Evolutionary conservation across 2,113 vertebrate species (phyloP).

Genomic region (Sterrhoptilus dennistouni): DNA sequence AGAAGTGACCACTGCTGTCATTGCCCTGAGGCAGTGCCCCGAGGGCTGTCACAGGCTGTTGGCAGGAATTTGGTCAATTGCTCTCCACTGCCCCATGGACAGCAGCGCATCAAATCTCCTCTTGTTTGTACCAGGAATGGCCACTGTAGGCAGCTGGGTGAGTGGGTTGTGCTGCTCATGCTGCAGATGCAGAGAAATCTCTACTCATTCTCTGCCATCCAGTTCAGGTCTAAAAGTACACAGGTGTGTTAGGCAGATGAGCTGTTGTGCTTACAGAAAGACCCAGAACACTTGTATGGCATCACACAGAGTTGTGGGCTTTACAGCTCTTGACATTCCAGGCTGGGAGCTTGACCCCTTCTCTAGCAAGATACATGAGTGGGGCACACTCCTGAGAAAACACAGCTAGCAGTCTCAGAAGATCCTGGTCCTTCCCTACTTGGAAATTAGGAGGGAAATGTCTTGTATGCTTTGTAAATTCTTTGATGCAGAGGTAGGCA

Average conservation of each 20-base stretch:
- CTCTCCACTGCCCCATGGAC: background rate
- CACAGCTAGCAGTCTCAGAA: background rate
- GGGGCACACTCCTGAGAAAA: background rate
- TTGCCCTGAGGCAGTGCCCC: background rate
- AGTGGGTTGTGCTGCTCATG: background rate
- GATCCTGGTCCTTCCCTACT: background rate
- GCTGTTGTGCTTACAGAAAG: background rate
- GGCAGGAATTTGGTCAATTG: background rate
- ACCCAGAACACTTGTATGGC: background rate
- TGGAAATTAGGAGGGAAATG: background rate
- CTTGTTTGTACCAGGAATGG: background rate
- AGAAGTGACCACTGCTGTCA: background rate
- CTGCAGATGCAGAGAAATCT: background rate
- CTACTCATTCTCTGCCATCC: background rate
- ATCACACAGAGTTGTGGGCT: background rate
- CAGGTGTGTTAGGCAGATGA: background rate
- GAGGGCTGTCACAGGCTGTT: background rate
- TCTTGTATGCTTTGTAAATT: background rate
- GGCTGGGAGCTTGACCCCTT: background rate
- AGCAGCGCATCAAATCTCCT: background rate
- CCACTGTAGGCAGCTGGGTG: background rate
- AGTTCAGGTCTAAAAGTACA: background rate
- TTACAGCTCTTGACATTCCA: background rate
- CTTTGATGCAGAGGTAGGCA: background rate
- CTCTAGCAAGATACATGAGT: background rate